Base-by-base conservation (phyloP, 2,113 vertebrate genomes). In the Odobenus rosmarus region DNA sequence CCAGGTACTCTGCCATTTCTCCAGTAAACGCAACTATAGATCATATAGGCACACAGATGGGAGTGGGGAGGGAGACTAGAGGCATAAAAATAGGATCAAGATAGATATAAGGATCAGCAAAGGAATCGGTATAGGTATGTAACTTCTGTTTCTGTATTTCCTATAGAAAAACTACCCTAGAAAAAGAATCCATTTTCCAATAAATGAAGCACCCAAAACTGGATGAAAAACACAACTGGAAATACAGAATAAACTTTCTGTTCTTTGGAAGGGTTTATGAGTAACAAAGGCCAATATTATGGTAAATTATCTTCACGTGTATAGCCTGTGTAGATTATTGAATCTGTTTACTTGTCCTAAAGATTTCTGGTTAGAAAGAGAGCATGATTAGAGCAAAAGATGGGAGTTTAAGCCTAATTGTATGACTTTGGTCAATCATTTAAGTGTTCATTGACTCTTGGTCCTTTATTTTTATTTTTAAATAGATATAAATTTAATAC, bases 401-500 rank as follows among this genome's bases (percentile, higher is more conserved):
- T 55, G 39, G 8, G 31, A 59, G 5, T 55, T 97, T 88, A 90
- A 90, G 31, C 6, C 8, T 39, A 72, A 21, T 33, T 59, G 4
- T 23, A 36, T n/a, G 23, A 92, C 33, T 74, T 71, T 61, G 12
- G 12, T 72, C 11, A 76, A 16, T 28, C 46, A 67, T 91, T 80
- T 74, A 55, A 46, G 4, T 82, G 76, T 86, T 92, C 39, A 39
- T n/a, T 39, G 9, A 55, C 57, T n/a, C 14, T 61, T 90, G 39
- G 16, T 67, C 88, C 83, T 62, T 12, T 31, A 82, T 88, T 46
- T 67, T 89, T 61, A 53, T 64, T 90, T 92, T 81, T 74, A 72
- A 80, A 39, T 49, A 95, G 31, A 55, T 7, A 49, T 39, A 61
- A 57, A 88, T n/a, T 69, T 77, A 93, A 53, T 14, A 51, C 57